Conservation (phyloP, 2,888 invertebrate genomes). For the Flexamia atlantica region DNA sequence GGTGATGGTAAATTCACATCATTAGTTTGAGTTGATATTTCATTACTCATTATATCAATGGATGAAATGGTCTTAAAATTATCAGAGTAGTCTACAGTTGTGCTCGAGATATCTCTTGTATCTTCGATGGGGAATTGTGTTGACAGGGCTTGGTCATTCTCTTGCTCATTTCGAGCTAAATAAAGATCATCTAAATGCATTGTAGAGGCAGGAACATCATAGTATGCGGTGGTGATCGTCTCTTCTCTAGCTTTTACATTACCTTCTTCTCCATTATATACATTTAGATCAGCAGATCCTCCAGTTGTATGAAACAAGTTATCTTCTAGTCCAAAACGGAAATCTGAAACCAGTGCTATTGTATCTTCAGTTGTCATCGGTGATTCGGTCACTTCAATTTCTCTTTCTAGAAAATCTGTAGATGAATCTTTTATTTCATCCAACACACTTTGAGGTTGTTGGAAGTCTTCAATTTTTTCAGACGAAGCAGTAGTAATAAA, state of each 20-base stretch:
- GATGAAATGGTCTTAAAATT: not conserved
- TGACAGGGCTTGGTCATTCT: not conserved
- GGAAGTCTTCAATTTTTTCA: not conserved
- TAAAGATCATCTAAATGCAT: not conserved
- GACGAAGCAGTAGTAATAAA: too few species aligned
- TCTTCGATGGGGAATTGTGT: not conserved
- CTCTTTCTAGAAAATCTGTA: too few species aligned
- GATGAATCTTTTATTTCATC: too few species aligned
- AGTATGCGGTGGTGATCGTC: not conserved
- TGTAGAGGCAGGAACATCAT: not conserved
- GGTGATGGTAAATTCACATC: not conserved
- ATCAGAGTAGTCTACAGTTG: not conserved
- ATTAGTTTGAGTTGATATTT: not conserved
- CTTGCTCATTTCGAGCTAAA: not conserved
- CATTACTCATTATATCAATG: not conserved
- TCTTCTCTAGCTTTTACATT: not conserved
- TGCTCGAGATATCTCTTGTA: not conserved
- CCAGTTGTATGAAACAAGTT: not conserved
- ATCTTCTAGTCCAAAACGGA: not conserved
- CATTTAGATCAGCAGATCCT: not conserved
- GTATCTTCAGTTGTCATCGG: too few species aligned
- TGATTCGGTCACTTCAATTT: too few species aligned
- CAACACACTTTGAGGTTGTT: too few species aligned
- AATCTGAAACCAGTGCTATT: too few species aligned
- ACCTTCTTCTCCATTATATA: not conserved